Conservation (phyloP, 2,113 vertebrate genomes). For the Osmerus mordax region DNA sequence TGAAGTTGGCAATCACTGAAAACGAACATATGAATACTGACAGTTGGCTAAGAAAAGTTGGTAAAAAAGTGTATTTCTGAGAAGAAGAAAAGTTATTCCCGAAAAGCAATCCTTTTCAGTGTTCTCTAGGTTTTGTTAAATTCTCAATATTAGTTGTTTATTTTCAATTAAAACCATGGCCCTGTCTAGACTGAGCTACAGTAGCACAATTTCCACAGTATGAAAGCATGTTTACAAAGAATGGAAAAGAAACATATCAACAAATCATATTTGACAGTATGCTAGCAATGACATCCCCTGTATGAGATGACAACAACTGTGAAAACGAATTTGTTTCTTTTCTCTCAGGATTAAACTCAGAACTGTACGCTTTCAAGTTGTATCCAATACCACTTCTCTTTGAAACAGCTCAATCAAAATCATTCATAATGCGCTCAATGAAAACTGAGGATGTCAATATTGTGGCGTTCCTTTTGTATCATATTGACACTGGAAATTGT, state of each 20-base stretch:
- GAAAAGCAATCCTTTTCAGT: too few relatives aligned
- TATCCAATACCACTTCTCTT: slow-evolving; percentile 44
- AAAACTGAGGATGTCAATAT: slow-evolving; percentile 34
- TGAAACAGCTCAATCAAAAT: slow-evolving; percentile 29
- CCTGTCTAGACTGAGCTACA: too few relatives aligned
- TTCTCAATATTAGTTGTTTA: too few relatives aligned
- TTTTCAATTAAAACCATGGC: too few relatives aligned
- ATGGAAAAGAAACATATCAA: slow-evolving; percentile 36
- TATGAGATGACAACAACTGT: slow-evolving; percentile 40
- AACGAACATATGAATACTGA: neutral
- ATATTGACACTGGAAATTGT: too few relatives aligned
- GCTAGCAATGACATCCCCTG: slow-evolving; percentile 38
- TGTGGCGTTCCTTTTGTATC: neutral
- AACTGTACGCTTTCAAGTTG: slow-evolving; percentile 52
- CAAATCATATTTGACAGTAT: slow-evolving; percentile 45
- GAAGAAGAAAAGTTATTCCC: too few relatives aligned
- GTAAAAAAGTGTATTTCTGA: neutral
- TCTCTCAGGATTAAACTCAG: slow-evolving; percentile 37
- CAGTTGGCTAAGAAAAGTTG: neutral
- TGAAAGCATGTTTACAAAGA: slow-evolving; percentile 18
- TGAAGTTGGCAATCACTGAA: neutral
- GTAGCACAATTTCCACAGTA: neutral
- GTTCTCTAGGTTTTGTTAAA: too few relatives aligned
- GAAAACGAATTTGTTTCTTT: slow-evolving; percentile 35
- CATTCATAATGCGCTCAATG: slow-evolving; percentile 20